A percentile compares a stretch with the other conserved stretches of the same genome.
These are phyloP conservation scores for Drosophila histrio DNA, from an alignment of 2,888 invertebrate species.

Conservation along the genomic window DNA sequence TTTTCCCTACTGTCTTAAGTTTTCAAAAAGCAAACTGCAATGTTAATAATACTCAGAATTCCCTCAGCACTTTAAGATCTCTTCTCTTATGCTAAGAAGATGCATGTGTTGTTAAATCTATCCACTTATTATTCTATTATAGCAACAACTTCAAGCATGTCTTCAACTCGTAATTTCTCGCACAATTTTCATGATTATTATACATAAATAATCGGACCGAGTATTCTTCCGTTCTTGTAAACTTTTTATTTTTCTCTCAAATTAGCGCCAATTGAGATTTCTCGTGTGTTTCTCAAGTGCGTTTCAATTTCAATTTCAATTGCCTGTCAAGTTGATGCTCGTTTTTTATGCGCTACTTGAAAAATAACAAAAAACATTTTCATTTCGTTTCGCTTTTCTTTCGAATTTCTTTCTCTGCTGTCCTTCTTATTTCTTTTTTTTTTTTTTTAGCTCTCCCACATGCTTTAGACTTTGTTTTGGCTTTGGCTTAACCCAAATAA, in stretches of 20 bases:
- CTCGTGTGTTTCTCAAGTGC: slow-evolving; percentile 48
- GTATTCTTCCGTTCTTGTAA: slow-evolving; percentile 16
- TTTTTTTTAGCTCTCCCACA: slow-evolving; percentile 7
- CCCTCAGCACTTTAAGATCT: neutral
- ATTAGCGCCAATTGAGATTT: slow-evolving; percentile 70
- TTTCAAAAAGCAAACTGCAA: neutral
- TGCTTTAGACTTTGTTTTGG: slow-evolving; percentile 18
- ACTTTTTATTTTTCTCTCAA: slow-evolving; percentile 40
- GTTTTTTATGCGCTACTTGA: slow-evolving; percentile 19
- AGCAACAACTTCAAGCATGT: neutral
- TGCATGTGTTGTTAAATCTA: neutral
- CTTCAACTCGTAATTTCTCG: slow-evolving; percentile 5
- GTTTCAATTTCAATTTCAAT: slow-evolving; percentile 70
- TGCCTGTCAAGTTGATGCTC: slow-evolving; percentile 61
- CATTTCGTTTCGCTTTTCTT: slow-evolving; percentile 11
- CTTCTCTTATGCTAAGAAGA: neutral
- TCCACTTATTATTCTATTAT: neutral
- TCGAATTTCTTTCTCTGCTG: slow-evolving; percentile 19
- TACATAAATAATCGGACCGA: slow-evolving; percentile 1
- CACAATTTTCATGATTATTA: slow-evolving; percentile 21
- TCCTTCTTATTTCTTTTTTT: neutral
- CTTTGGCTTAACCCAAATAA: slow-evolving; percentile 66
- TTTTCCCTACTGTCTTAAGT: neutral
- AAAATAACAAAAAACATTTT: slow-evolving; percentile 28
- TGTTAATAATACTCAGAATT: neutral